Evolutionary conservation across 2,888 invertebrate genomes (phyloP), one percentile per base, ranked within the genome.

Genomic region (Cyclophora albipunctata): DNA sequence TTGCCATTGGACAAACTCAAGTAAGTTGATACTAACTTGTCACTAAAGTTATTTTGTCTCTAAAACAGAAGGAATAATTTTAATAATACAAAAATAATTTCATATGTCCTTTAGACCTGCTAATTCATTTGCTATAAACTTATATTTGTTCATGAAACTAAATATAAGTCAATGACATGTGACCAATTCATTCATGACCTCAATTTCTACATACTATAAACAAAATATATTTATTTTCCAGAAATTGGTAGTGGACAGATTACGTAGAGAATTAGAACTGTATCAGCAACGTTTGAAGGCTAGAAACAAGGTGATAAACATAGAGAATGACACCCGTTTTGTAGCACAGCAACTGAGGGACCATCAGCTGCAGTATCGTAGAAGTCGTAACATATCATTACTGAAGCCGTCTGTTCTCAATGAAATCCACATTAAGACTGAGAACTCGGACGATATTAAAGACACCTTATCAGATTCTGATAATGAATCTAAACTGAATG

Each of bases 1-100:
- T 91, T 57, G 75, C 86, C 5, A 86, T 91, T 69, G 90, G 91
- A 42, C 89, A 89, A 70, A 85, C 84, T 60, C 92, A 91, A 86
- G 91, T 91, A 81, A 86, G 87, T 79, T 5, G 2, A 7, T 20
- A 20, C 20, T 20, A 20, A 20, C 20, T 20, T 20, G 20, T 20
- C 20, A 20, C 20, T 20, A 20, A 20, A 20, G 20, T 20, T 20
- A 20, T 20, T n/a, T 20, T 20, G 20, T 20, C 20, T 20, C 20
- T 20, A 20, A 20, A 20, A 20, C 20, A 20, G 20, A 20, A 20
- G 20, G 20, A 20, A 20, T 20, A 20, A 20, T 20, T 20, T 20
- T 20, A 1, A 20, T 20, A 20, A 20, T 20, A 20, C 20, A 20
- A 20, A 20, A 20, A 20, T 20, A 20, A 20, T 20, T 20, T 20